Evolutionary conservation across 2,113 vertebrate genomes (phyloP), one percentile per base, ranked within the genome.

Genomic region (Peromyscus polionotus): DNA sequence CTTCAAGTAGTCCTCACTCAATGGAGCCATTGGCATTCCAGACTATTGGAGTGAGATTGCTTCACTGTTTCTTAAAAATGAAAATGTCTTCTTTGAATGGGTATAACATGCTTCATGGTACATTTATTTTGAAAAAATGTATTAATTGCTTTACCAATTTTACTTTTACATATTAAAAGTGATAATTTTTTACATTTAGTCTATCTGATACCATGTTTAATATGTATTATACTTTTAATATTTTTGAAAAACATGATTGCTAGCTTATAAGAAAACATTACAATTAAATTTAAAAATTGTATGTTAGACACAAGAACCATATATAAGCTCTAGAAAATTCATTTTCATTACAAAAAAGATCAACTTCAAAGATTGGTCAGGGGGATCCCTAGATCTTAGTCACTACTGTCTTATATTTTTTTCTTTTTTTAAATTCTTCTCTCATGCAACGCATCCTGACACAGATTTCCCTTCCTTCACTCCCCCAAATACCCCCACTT

Each of bases 191-290:
- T 86, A 67, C 16, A 77, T 93, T 94, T 70, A n/a, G 13, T 79
- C 5, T 83, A 42, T 88, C 14, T 67, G 28, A 86, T 51, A 5
- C 24, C 81, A 20, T 92, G 17, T 54, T 94, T 89, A 90, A 93
- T 91, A 65, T 79, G 61, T 7, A 36, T 75, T 68, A 48, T 26
- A n/a, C 24, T 75, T 65, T 59, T 63, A 10, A 68, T 63, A 94
- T 26, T 36, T 72, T 79, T 36, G 48, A 59, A 96, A 61, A 77
- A 1, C 65, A 14, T 42, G 63, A 59, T 5, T 76, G n/a, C 3
- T 86, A 26, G 51, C 33, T 17, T 83, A 31, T 36, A 83, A 39
- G 26, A 88, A 88, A 79, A 39, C 2, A 63, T 19, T 76, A 20
- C 20, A 80, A 65, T 63, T 20, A 6, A 80, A 72, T 92, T 4